These are phyloP conservation scores for Meghimatium bilineatum DNA, from an alignment of 2,888 invertebrate species.

Conservation along the genomic window DNA sequence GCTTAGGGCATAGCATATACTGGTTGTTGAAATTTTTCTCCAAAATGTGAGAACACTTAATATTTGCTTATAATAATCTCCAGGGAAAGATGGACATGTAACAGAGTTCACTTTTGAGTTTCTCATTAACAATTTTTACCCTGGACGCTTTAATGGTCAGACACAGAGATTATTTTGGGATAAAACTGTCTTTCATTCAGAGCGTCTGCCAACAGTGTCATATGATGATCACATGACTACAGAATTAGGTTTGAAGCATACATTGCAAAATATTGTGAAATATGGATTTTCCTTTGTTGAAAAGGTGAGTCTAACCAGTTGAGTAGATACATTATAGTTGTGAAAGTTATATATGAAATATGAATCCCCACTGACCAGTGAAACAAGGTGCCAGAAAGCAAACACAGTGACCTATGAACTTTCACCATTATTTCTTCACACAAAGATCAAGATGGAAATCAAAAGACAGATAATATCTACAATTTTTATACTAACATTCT, in stretches of 20 bases:
- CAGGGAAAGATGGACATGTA: constrained; percentile 66
- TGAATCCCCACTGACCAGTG: no score
- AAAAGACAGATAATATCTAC: no score
- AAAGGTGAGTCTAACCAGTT: constrained; percentile 52
- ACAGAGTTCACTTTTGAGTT: constrained; percentile 59
- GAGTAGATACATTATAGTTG: no score
- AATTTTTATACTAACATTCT: no score
- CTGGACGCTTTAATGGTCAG: not conserved
- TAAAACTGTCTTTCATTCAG: constrained; percentile 38
- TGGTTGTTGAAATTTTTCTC: no score
- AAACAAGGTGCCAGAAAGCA: no score
- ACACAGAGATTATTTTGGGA: constrained; percentile 55
- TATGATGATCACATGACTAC: constrained; percentile 55
- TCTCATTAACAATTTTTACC: constrained; percentile 56
- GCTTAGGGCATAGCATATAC: no score
- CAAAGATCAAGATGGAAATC: no score
- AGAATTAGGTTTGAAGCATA: constrained; percentile 56
- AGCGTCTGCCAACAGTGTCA: constrained; percentile 51
- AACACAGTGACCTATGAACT: no score
- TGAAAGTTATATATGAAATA: no score
- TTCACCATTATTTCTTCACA: no score
- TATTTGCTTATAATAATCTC: not conserved
- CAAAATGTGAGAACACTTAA: no score
- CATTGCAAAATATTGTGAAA: constrained; percentile 57
- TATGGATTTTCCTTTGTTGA: constrained; percentile 62